These are phyloP conservation scores for Platygyra sinensis DNA, from an alignment of 64 coral and sea anemone genomes.

Conservation along the genomic window DNA sequence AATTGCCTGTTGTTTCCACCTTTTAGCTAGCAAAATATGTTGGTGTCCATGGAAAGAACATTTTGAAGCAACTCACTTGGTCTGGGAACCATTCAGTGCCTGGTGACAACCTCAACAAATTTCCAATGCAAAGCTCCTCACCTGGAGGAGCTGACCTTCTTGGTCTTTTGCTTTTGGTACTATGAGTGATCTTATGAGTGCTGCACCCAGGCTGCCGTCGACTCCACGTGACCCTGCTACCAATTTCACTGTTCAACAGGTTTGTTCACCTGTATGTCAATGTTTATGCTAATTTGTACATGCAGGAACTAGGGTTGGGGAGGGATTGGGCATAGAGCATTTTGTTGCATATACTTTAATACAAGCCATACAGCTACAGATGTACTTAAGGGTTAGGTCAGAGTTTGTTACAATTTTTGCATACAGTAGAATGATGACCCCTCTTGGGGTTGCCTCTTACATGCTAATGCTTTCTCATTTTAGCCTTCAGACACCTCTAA, in stretches of 20 bases:
- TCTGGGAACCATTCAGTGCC: neutral
- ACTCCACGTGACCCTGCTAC: neutral
- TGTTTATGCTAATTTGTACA: too few species aligned
- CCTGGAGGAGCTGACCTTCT: neutral
- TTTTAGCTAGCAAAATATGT: conserved; percentile 19
- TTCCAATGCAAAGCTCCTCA: neutral
- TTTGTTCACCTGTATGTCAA: neutral
- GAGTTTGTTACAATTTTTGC: too few species aligned
- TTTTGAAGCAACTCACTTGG: neutral
- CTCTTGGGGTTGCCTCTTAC: too few species aligned
- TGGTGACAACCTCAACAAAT: neutral
- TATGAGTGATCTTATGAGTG: neutral
- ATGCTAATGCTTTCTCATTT: neutral
- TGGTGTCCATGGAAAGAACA: neutral
- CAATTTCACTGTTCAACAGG: conserved; percentile 11
- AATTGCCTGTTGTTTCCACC: neutral
- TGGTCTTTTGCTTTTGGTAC: conserved; percentile 12
- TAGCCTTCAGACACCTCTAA: neutral
- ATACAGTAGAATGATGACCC: too few species aligned
- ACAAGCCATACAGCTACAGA: too few species aligned
- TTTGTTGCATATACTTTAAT: too few species aligned
- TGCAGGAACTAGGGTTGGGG: too few species aligned
- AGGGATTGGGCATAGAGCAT: too few species aligned
- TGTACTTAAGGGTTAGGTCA: too few species aligned
- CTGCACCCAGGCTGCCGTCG: neutral